Evolutionary conservation across 1,140 invertebrate species (phyloP), one percentile per base, ranked within the genome.

Genomic region (Drosophila parvula): DNA sequence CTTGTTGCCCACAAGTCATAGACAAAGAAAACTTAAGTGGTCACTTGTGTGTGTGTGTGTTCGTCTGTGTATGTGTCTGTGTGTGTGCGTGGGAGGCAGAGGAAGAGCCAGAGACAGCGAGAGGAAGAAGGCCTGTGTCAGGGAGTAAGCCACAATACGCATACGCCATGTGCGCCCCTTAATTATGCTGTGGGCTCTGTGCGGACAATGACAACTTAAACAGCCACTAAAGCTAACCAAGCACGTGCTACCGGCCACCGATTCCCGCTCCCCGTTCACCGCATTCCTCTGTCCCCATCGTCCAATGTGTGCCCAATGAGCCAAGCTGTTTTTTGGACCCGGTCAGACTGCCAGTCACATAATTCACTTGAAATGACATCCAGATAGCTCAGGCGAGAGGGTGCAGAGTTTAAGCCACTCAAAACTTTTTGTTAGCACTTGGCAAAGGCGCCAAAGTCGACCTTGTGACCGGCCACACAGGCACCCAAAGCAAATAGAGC

Each of bases 1-100:
- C 48, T 56, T 69, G 64, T 38, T 38, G 59, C 76, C 60, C 76
- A 84, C 80, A 84, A 77, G 79, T 78, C 79, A 73, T 62, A 82
- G 70, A 88, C 83, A 86, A 86, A 83, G 82, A 79, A 86, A 86
- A 82, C 79, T 86, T 88, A 88, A 88, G 82, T 88, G 84, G 79
- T 86, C 79, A 77, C 79, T 81, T 71, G 43, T 69, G 30, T 60
- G 44, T 51, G 18, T 28, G 48, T n/a, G 47, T 34, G n/a, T 47
- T n/a, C n/a, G 30, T 60, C 41, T 51, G 18, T 28, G 50, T n/a
- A 41, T 34, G 12, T 47, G 38, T 56, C 22, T n/a, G 48, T 34
- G n/a, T 28, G 32, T 41, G 27, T 40, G 28, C 40, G 12, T 22
- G 36, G 28, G 44, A 5, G 18, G 43, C 27, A 32, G 16, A 11